Conservation (phyloP, 1,140 invertebrate genomes). For the Apis laboriosa region DNA sequence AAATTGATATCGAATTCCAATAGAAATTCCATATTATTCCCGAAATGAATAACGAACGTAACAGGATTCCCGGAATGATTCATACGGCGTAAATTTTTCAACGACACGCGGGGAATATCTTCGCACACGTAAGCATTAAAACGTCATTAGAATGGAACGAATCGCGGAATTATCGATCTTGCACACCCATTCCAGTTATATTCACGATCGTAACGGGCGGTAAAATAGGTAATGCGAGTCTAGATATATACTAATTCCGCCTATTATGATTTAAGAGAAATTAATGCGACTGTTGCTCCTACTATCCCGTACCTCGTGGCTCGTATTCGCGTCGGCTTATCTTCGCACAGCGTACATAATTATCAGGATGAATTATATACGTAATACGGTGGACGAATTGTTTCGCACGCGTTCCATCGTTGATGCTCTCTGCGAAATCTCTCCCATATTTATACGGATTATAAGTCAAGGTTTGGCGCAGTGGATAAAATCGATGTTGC, state of each 20-base stretch:
- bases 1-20: too few relatives aligned
- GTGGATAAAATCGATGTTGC: not conserved
- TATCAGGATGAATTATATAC: constrained; percentile 31
- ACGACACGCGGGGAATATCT: not conserved
- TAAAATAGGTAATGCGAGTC: not conserved
- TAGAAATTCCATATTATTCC: too few relatives aligned
- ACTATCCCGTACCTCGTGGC: not conserved
- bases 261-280: constrained; percentile 18
- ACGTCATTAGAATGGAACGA: not conserved
- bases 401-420: not conserved
- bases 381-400: not conserved
- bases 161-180: not conserved
- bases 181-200: not conserved
- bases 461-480: constrained; percentile 25
- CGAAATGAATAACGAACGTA: too few relatives aligned
- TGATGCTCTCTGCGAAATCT: not conserved
- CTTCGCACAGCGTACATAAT: constrained; percentile 28
- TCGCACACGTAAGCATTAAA: not conserved
- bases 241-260: not conserved
- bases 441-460: constrained; percentile 3
- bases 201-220: not conserved
- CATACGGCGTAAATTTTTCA: too few relatives aligned
- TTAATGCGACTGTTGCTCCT: constrained; percentile 9
- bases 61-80: too few relatives aligned
- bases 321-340: constrained; percentile 22